A percentile compares a stretch with the other conserved stretches of the same genome.
phyloP scores from a whole-genome alignment of 2,797 vertebrate genomes.

The Chloroceryle amazona region DNA sequence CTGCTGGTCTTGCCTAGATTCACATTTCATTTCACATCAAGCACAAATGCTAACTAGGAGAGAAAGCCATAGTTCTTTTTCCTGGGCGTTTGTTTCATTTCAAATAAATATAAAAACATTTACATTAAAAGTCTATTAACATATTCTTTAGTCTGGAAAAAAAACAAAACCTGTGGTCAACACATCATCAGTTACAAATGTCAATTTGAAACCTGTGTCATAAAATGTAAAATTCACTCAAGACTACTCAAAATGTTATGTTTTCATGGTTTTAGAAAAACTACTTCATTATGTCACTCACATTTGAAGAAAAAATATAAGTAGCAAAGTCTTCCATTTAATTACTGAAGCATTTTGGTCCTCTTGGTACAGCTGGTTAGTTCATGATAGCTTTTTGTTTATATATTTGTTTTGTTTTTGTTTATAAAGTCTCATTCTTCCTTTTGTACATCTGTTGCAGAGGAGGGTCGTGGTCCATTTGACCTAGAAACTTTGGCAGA shows the following conservation, averaged over 20 bases:
- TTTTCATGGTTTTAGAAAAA: slow-evolving; percentile 76
- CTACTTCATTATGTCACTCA: slow-evolving; percentile 71
- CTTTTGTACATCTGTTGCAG: slow-evolving; percentile 78
- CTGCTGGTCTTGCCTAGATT: slow-evolving; percentile 41
- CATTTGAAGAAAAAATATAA: slow-evolving; percentile 73
- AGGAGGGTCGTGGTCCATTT: slow-evolving; percentile 79
- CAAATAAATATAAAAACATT: slow-evolving; percentile 84
- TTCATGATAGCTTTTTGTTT: slow-evolving; percentile 37
- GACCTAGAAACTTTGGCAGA: slow-evolving; percentile 87
- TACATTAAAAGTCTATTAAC: slow-evolving; percentile 78
- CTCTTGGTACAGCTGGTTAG: slow-evolving; percentile 77
- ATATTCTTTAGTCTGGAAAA: slow-evolving; percentile 68
- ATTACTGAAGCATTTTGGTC: slow-evolving; percentile 83
- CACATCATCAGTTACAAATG: slow-evolving; percentile 78
- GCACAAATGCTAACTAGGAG: slow-evolving; percentile 56
- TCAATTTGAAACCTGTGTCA: slow-evolving; percentile 76
- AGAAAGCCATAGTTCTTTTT: slow-evolving; percentile 70
- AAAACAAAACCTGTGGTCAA: slow-evolving; percentile 65
- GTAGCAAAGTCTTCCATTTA: slow-evolving; percentile 74
- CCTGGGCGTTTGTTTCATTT: slow-evolving; percentile 75
- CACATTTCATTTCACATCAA: slow-evolving; percentile 36
- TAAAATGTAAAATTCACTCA: slow-evolving; percentile 77
- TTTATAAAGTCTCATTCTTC: slow-evolving; percentile 82
- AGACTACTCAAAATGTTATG: slow-evolving; percentile 67
- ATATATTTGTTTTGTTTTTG: slow-evolving; percentile 41